Conservation (phyloP, 2,113 vertebrate genomes). For the Nymphicus hollandicus region DNA sequence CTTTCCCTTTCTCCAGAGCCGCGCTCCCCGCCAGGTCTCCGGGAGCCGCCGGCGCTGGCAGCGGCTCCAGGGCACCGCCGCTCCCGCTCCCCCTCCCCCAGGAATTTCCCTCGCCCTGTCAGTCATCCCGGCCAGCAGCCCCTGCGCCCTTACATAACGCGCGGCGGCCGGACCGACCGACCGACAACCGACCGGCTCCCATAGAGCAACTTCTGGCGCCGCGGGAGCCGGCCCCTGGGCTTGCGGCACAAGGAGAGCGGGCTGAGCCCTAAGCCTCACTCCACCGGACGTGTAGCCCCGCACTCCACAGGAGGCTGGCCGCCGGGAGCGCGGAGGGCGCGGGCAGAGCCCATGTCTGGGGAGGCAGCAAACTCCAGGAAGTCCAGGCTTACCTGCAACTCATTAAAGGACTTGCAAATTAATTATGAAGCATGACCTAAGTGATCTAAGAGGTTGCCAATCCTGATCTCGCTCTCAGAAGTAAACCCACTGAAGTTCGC, state of each 20-base stretch:
- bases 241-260: not conserved
- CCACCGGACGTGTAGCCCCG: not conserved
- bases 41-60: slow-evolving; percentile 36
- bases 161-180: slow-evolving; percentile 15
- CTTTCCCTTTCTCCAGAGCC: slow-evolving; percentile 12
- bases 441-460: not conserved
- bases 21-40: slow-evolving; percentile 45
- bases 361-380: not conserved
- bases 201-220: not conserved
- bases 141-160: slow-evolving; percentile 69
- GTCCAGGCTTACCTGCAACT: slow-evolving; percentile 45
- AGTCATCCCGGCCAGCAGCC: slow-evolving; percentile 52
- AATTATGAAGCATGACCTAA: not conserved
- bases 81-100: slow-evolving; percentile 56
- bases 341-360: not conserved
- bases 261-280: not conserved
- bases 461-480: not conserved
- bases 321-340: not conserved
- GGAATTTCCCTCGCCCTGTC: slow-evolving; percentile 72
- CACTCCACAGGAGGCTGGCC: not conserved
- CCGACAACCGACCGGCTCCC: not conserved
- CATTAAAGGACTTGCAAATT: slow-evolving; percentile 36
- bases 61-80: slow-evolving; percentile 53
- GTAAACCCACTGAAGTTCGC: not conserved
- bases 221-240: not conserved